Conservation (phyloP, 1,140 invertebrate genomes). For the Lepidurus couesii region DNA sequence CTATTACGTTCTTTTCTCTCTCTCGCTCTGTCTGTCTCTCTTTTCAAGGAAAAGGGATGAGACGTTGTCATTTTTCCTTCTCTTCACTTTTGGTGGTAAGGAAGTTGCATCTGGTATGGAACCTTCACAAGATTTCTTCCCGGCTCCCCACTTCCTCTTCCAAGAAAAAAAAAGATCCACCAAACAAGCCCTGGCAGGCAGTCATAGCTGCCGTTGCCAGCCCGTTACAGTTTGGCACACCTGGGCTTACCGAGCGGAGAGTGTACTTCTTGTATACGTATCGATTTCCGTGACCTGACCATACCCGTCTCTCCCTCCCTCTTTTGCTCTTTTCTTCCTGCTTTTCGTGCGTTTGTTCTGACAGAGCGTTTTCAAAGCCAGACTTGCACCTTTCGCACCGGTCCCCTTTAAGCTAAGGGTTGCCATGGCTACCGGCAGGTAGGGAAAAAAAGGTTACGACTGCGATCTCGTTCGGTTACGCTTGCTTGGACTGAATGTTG, state of each 20-base stretch:
- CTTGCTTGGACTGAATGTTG: background rate
- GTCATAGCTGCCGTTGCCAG: background rate
- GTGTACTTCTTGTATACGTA: background rate
- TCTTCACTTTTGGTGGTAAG: too few species aligned
- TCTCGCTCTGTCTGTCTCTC: too few species aligned
- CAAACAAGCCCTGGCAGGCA: background rate
- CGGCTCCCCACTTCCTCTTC: too few species aligned
- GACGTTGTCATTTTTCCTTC: too few species aligned
- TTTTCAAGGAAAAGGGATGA: too few species aligned
- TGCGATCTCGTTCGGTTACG: background rate
- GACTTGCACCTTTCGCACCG: background rate
- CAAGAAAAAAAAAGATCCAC: background rate
- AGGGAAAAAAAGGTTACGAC: background rate
- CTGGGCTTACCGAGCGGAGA: background rate
- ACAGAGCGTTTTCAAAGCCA: background rate
- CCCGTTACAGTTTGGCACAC: background rate
- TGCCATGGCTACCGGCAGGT: conserved; percentile 12
- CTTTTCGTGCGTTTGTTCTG: too few species aligned
- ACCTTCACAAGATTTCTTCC: too few species aligned
- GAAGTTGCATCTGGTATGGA: too few species aligned
- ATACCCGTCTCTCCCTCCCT: background rate
- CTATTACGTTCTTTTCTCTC: background rate
- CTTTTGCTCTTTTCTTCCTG: background rate
- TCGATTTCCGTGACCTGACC: conserved; percentile 17
- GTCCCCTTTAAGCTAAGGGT: background rate